phyloP scores from a whole-genome alignment of 2,797 vertebrate genomes.

The Notamacropus eugenii region DNA sequence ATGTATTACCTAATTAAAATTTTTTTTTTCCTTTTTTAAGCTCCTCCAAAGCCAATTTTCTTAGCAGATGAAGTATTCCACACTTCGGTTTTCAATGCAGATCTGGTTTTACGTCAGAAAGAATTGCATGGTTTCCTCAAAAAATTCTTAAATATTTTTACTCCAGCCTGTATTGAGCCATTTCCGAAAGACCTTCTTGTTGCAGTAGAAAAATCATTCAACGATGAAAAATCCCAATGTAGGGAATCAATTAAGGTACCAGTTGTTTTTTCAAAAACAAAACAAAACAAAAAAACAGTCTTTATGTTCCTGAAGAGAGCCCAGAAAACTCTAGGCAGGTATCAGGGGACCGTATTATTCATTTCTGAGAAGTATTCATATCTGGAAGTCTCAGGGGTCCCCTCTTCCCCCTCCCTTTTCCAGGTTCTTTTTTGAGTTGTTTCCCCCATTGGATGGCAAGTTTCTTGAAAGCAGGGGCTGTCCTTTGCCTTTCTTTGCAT shows the following conservation, averaged over 20 bases:
- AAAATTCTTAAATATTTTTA: constrained; percentile 84
- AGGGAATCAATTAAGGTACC: constrained; percentile 70
- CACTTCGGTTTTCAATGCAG: constrained; percentile 83
- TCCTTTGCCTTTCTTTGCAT: not conserved
- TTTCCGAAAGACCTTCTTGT: constrained; percentile 82
- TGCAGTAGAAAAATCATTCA: constrained; percentile 54
- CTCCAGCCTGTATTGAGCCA: constrained; percentile 83
- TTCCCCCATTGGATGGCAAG: not conserved
- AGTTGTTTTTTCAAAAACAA: not conserved
- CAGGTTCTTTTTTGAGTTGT: not conserved
- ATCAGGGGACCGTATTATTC: not conserved
- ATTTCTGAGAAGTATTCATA: not conserved
- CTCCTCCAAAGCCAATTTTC: constrained; percentile 72
- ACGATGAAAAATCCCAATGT: constrained; percentile 39
- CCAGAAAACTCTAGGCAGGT: not conserved
- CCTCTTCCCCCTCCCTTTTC: too few relatives aligned
- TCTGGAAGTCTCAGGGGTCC: not conserved
- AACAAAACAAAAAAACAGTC: not conserved
- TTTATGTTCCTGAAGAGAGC: not conserved
- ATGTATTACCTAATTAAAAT: constrained; percentile 27
- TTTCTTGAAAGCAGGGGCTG: not conserved
- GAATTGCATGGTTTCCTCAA: constrained; percentile 89
- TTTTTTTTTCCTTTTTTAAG: constrained; percentile 70
- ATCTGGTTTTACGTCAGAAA: constrained; percentile 85
- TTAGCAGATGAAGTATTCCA: constrained; percentile 78